Conservation (phyloP, 1,140 invertebrate genomes). For the Aphidius gifuensis region DNA sequence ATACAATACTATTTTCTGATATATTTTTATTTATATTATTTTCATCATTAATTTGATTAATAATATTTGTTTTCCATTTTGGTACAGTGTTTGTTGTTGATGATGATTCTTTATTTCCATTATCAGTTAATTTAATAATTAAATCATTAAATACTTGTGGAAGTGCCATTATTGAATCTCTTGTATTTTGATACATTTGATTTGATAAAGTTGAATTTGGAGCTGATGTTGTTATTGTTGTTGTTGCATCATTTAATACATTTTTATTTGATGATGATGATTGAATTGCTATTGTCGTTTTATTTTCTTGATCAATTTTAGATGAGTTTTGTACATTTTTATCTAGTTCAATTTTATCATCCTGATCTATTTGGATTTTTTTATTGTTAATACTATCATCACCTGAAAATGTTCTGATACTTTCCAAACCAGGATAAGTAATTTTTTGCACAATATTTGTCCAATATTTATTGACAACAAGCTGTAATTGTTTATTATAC, state of each 20-base stretch:
- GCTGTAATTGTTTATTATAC: constrained; percentile 52
- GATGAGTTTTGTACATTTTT: too few relatives aligned
- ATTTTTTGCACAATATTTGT: constrained; percentile 53
- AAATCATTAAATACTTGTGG: constrained; percentile 43
- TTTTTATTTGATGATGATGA: too few relatives aligned
- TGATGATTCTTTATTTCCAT: constrained; percentile 31
- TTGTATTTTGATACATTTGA: constrained; percentile 18
- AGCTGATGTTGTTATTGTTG: neutral
- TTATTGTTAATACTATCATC: constrained; percentile 40
- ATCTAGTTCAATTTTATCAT: too few relatives aligned
- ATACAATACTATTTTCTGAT: constrained; percentile 60
- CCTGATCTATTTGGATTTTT: constrained; percentile 5
- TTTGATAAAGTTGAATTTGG: neutral
- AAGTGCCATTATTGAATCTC: constrained; percentile 37
- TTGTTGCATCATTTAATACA: too few relatives aligned
- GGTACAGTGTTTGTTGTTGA: constrained; percentile 31
- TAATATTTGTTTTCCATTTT: constrained; percentile 51
- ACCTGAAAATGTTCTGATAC: constrained; percentile 45
- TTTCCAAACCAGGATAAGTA: constrained; percentile 41
- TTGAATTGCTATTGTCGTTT: too few relatives aligned
- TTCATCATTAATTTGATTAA: constrained; percentile 48
- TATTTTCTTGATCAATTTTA: too few relatives aligned
- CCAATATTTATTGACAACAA: constrained; percentile 57
- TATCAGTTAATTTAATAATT: constrained; percentile 39
- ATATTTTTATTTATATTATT: constrained; percentile 54